Conservation (phyloP, 2,797 vertebrate species). For the Strix occidentalis region DNA sequence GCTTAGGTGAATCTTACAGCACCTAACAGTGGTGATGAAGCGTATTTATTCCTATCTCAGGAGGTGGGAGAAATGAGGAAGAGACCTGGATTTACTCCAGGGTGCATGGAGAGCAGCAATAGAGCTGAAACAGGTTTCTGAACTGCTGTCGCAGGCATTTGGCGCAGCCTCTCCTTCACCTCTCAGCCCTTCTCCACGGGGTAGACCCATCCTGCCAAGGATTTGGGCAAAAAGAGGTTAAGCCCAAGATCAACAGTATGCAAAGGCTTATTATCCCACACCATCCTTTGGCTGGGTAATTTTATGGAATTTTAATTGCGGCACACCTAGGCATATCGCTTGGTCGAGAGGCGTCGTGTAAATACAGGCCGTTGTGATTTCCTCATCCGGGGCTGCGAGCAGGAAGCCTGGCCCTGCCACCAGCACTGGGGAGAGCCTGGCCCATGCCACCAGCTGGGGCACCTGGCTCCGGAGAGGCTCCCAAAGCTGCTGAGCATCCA, state of each 20-base stretch:
- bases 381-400: not conserved
- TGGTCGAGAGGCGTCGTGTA: not conserved
- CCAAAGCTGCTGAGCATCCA: not conserved
- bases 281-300: not conserved
- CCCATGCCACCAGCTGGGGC: not conserved
- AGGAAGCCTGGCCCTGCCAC: not conserved
- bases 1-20: not conserved
- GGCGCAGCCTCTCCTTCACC: not conserved
- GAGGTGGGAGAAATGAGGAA: not conserved
- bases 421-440: not conserved
- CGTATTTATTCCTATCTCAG: not conserved
- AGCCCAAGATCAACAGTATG: not conserved
- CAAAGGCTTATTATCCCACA: not conserved
- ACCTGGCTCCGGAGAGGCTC: not conserved
- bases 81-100: not conserved
- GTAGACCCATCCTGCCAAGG: not conserved
- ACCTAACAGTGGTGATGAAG: not conserved
- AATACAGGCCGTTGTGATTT: not conserved
- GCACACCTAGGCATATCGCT: not conserved
- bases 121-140: not conserved
- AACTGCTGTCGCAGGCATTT: not conserved
- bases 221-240: not conserved
- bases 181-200: not conserved
- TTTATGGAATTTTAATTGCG: not conserved
- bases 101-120: accelerated